Evolutionary conservation across 1,140 invertebrate species (phyloP), one percentile per base, ranked within the genome.

Genomic region (Epicauta chinensis): DNA sequence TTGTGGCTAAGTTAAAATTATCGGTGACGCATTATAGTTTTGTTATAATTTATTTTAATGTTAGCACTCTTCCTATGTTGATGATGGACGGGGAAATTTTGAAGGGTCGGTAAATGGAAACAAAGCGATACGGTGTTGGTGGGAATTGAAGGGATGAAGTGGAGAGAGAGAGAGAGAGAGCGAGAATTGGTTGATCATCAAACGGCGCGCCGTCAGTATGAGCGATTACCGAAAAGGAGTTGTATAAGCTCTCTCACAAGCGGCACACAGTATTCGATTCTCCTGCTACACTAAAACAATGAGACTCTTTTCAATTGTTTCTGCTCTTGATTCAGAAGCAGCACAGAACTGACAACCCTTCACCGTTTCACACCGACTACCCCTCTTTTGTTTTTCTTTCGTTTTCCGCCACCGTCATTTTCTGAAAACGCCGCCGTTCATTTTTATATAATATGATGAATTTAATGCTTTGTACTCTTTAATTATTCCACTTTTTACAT

Each of bases 401-500:
- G 61, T 63, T 63, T 56, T 56, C 57, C 67, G 59, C 65, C 64
- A 63, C 56, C 57, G n/a, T n/a, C n/a, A 58, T 65, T 68, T 63
- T 55, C 32, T n/a, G 10, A 12, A 60, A 61, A n/a, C n/a, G n/a
- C n/a, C n/a, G n/a, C n/a, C 66, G 64, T 64, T 66, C 63, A 68
- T 68, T 69, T 69, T 69, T 68, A n/a, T n/a, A n/a, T n/a, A 69
- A 69, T 69, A 66, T 69, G 67, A 69, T 69, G 65, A 69, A 69
- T 69, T 69, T 62, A 55, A 63, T 61, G 67, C 67, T 69, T 69
- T 69, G 67, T 69, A 66, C 54, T 58, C 62, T 65, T 67, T 68
- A 69, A 69, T 68, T 69, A 69, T 69, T 69, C 67, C 59, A 61
- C 59, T 61, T 64, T 69, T 67, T 61, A 66, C 66, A 68, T 68